phyloP scores from a whole-genome alignment of 2,113 vertebrate species.

The Tenebrosternarchus preto region DNA sequence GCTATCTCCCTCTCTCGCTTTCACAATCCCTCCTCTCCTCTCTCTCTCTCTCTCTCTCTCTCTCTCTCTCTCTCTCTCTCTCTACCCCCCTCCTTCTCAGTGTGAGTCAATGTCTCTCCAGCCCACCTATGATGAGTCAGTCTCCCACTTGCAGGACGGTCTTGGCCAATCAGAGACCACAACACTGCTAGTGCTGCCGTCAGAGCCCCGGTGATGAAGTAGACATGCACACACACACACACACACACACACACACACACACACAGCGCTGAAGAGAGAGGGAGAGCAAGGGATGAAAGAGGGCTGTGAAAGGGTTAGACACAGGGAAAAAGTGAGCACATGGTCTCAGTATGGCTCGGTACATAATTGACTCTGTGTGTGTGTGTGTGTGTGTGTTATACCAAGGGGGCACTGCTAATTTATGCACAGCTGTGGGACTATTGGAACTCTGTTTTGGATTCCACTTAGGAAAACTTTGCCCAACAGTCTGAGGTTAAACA shows the following conservation, averaged over 20 bases:
- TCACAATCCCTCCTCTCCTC: background rate
- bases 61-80: conserved; percentile 23
- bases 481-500: conserved; percentile 26
- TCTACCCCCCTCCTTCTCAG: conserved; percentile 30
- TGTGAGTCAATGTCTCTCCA: conserved; percentile 54
- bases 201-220: conserved; percentile 51
- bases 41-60: background rate
- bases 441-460: conserved; percentile 23
- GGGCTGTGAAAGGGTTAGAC: background rate
- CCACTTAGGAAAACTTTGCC: conserved; percentile 39
- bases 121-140: conserved; percentile 59
- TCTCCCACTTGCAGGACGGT: conserved; percentile 52
- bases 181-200: conserved; percentile 45
- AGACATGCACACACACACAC: conserved; percentile 6
- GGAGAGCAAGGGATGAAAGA: conserved; percentile 1
- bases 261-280: background rate
- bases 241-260: background rate
- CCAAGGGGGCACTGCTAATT: conserved; percentile 11
- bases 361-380: conserved; percentile 1
- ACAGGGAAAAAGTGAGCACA: conserved; percentile 10
- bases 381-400: conserved; percentile 14
- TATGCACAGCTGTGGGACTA: background rate
- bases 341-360: conserved; percentile 24
- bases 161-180: conserved; percentile 46
- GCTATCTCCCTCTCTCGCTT: background rate